Evolutionary conservation across 2,888 invertebrate species (phyloP).

Genomic region (Ametastegia equiseti): DNA sequence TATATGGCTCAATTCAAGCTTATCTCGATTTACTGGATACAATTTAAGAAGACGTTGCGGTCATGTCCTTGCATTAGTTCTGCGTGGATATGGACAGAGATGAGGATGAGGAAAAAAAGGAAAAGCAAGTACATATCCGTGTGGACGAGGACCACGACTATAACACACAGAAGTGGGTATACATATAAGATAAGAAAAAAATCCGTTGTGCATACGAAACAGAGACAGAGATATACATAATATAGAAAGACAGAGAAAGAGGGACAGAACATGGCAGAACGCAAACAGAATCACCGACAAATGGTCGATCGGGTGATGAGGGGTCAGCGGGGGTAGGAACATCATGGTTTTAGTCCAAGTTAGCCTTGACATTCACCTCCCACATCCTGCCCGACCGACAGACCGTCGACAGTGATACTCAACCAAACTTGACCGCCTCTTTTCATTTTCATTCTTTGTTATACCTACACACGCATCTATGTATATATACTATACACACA

Average conservation of each 20-base stretch:
- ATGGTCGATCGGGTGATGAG: conserved; percentile 44
- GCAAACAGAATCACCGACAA: conserved; percentile 59
- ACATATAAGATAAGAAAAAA: background rate
- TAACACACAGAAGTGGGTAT: no score
- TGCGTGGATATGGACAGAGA: background rate
- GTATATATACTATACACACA: no score
- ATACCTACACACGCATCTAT: background rate
- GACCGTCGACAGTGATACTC: conserved; percentile 59
- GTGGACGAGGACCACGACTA: background rate
- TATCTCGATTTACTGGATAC: background rate
- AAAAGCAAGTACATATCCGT: background rate
- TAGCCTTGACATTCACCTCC: conserved; percentile 68
- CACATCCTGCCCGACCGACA: conserved; percentile 63
- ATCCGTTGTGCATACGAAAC: background rate
- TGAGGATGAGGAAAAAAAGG: background rate
- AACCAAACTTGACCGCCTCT: conserved; percentile 48
- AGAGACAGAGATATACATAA: background rate
- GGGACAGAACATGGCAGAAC: conserved; percentile 51
- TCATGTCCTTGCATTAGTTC: background rate
- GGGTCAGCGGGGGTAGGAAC: background rate
- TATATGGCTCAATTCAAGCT: background rate
- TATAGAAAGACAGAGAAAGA: background rate
- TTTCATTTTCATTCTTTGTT: background rate
- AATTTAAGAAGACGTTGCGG: background rate
- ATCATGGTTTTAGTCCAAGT: conserved; percentile 54